Conservation (phyloP, 2,888 invertebrate genomes). For the Lasioglossum oenotherae region DNA sequence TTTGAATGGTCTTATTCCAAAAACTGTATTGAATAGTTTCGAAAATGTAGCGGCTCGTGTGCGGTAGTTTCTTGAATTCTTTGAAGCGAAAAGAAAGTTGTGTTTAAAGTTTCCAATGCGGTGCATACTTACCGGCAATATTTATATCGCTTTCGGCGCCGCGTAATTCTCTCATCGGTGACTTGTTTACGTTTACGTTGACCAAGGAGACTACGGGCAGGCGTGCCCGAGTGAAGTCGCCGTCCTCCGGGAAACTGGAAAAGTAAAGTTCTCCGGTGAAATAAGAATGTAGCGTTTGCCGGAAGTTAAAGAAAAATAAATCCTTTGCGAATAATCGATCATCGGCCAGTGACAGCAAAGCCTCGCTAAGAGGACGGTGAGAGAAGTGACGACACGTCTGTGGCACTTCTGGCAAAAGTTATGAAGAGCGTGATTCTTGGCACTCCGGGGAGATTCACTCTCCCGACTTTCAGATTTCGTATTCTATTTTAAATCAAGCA, state of each 20-base stretch:
- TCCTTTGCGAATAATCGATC: constrained; percentile 13
- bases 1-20: no score
- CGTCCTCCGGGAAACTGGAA: background rate
- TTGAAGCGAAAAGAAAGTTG: no score
- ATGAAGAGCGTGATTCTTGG: constrained; percentile 45
- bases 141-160: no score
- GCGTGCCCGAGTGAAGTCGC: background rate
- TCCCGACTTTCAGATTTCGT: constrained; percentile 22
- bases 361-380: background rate
- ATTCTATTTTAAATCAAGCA: constrained; percentile 42
- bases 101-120: no score
- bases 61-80: no score
- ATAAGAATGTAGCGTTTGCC: background rate
- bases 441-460: constrained; percentile 22
- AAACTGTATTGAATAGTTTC: no score
- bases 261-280: background rate
- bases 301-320: constrained; percentile 1
- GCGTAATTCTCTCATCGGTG: background rate
- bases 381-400: constrained; percentile 44
- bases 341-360: background rate
- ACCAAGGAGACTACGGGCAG: background rate
- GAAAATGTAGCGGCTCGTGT: no score
- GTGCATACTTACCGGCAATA: no score
- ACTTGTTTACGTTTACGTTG: background rate
- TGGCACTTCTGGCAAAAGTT: constrained; percentile 50